Base-by-base conservation (phyloP, 1,140 invertebrate species). In the Caligus rogercresseyi region DNA sequence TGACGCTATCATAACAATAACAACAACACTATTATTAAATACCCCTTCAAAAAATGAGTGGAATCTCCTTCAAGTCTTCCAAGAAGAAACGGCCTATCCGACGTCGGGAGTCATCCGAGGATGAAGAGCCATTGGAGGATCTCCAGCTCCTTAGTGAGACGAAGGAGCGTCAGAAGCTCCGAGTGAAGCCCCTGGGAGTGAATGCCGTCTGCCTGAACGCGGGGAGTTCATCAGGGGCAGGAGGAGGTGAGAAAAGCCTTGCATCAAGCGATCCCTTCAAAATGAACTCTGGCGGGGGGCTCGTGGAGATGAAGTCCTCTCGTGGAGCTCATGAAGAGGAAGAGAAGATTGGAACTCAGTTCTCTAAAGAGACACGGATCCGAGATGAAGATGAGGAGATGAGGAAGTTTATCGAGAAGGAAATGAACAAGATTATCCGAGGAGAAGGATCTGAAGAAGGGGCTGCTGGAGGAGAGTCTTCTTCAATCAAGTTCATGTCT, bases 371-470 rank as follows among this genome's bases (percentile, higher is more conserved):
- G 77, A 98, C 93, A 0, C 97, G 97, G 73, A 88, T 92, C 74
- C 77, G 93, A 26, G 93, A 97, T 75, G 93, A 98, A 80, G 93
- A 98, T 76, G 90, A 94, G 73, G 92, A 97, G 77, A 96, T 97
- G 92, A 84, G 73, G 78, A 95, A 94, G 72, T 98, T 92, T 71
- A 95, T 97, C 67, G 93, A 98, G 72, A 86, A 90, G 69, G 82
- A 97, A 73, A 71, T 96, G 26, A 80, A 83, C 0, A 93, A 89
- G 76, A 43, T 43, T n/a, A 11, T 43, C 7, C 78, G 84, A 61
- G 93, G 92, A 79, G n/a, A n/a, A n/a, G 70, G 71, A 3, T 19
- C 26, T 3, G 31, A 74, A 70, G 74, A 64, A 65, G 70, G 65
- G 65, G 75, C 71, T 61, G 78, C 79, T 60, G 74, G 73, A 82